Evolutionary conservation across 1,140 invertebrate species (phyloP).

Genomic region (Arion vulgaris): DNA sequence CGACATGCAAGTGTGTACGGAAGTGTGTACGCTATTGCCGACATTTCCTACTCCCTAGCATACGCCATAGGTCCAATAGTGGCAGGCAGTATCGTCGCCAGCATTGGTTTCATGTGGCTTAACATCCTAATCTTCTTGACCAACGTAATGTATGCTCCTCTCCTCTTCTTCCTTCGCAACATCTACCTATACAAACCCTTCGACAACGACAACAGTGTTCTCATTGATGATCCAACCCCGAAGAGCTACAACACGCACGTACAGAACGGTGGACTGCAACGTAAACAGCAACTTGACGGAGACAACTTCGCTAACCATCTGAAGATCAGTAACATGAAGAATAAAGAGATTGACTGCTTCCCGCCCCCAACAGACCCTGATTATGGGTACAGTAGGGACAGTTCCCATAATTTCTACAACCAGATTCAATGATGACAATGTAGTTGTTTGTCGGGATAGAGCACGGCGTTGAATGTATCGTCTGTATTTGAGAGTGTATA

Average conservation of each 20-base stretch:
- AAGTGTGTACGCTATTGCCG: constrained; percentile 99
- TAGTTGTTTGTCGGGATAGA: too few relatives aligned
- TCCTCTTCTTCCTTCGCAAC: constrained; percentile 88
- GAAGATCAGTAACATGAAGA: constrained; percentile 45
- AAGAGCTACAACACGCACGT: constrained; percentile 94
- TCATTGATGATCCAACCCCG: constrained; percentile 72
- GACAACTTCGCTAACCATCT: constrained; percentile 52
- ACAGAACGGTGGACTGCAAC: constrained; percentile 63
- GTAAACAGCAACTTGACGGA: constrained; percentile 41
- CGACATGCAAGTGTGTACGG: constrained; percentile 98
- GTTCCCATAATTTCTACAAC: constrained; percentile 41
- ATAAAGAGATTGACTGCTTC: constrained; percentile 57
- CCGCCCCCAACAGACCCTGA: constrained; percentile 47
- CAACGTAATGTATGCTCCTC: constrained; percentile 93
- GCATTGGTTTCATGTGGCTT: constrained; percentile 95
- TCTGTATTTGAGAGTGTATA: too few relatives aligned
- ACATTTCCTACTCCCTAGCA: constrained; percentile 98
- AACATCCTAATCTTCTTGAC: constrained; percentile 96
- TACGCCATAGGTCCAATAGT: constrained; percentile 99
- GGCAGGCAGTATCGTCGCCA: constrained; percentile 94
- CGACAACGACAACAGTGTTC: constrained; percentile 79
- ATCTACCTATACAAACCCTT: constrained; percentile 98
- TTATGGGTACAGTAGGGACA: constrained; percentile 43
- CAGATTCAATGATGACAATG: constrained; percentile 23
- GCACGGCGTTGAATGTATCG: too few relatives aligned